Evolutionary conservation across 2,113 vertebrate species (phyloP), one percentile per base, ranked within the genome.

Genomic region (Bathybates hornii): DNA sequence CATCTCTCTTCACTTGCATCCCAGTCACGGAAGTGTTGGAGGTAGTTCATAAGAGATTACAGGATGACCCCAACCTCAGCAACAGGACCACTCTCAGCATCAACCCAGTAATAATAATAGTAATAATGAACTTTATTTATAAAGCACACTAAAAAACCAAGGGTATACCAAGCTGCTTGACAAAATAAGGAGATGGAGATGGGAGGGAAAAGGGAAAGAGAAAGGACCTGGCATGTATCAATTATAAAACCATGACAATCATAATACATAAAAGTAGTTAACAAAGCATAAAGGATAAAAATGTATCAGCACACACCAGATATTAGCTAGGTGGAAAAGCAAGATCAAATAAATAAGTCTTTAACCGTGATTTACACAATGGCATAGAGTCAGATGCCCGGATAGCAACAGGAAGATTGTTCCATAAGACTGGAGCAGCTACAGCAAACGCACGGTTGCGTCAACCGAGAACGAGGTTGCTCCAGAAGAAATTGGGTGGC

Each of bases 11-110:
- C 9, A 21, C 53, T 21, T 12, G 52, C 5, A 10, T 53, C 9
- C 5, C 50, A 53, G 50, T 53, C 52, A 53, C 0, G 0, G 9
- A 54, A 21, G n/a, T 0, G 2, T 21, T 54, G n/a, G 52, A 54
- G n/a, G 0, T 54, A 4, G 52, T 54, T 1, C 9, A 0, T 21
- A 54, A 54, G n/a, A 54, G n/a, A 54, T 24, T 54, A 54, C 53
- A 54, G 53, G n/a, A 54, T 12, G 53, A 54, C 53, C n/a, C n/a
- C n/a, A 12, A 54, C 53, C 53, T 24, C 10, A 24, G n/a, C 53
- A 54, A 54, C n/a, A 24, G 53, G 53, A 54, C 10, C 53, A 56
- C 6, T 12, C 53, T 24, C 53, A 56, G 53, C n/a, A 56, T 13
- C n/a, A 0, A 56, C 10, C 53, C 24, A 54, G 6, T 56, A 1